These are phyloP conservation scores for Morelia viridis DNA, from an alignment of 2,797 vertebrate genomes.

Conservation along the genomic window DNA sequence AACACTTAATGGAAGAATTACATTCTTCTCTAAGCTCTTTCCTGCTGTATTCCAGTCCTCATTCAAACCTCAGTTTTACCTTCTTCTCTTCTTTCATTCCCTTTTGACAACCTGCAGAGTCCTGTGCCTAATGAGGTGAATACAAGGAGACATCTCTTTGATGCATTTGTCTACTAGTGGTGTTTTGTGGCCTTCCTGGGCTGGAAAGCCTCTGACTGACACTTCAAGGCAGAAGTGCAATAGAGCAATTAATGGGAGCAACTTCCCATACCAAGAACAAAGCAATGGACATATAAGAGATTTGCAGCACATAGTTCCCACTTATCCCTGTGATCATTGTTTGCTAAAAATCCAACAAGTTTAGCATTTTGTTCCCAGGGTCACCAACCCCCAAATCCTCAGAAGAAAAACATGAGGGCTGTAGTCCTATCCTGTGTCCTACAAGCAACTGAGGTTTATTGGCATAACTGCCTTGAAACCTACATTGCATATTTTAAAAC, in stretches of 20 bases:
- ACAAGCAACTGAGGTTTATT: background rate
- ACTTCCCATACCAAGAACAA: background rate
- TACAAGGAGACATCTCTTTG: slow-evolving; percentile 19
- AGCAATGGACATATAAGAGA: background rate
- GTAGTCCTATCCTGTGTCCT: background rate
- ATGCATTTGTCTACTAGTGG: slow-evolving; percentile 26
- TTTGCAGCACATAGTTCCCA: background rate
- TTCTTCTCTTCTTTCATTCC: background rate
- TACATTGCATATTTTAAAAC: no score
- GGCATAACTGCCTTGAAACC: background rate
- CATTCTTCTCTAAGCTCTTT: background rate
- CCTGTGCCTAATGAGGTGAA: slow-evolving; percentile 22
- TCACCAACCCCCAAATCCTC: no score
- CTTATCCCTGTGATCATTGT: no score
- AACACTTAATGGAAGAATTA: background rate
- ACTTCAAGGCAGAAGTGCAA: background rate
- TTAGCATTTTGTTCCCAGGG: no score
- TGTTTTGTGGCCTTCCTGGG: background rate
- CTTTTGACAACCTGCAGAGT: slow-evolving; percentile 10
- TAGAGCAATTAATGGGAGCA: background rate
- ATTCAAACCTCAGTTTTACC: background rate
- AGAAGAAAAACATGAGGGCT: background rate
- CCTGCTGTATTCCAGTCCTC: background rate
- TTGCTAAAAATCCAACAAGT: background rate
- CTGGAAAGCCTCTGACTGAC: background rate